phyloP scores from a whole-genome alignment of 2,113 vertebrate species.

The Oncorhynchus masou region DNA sequence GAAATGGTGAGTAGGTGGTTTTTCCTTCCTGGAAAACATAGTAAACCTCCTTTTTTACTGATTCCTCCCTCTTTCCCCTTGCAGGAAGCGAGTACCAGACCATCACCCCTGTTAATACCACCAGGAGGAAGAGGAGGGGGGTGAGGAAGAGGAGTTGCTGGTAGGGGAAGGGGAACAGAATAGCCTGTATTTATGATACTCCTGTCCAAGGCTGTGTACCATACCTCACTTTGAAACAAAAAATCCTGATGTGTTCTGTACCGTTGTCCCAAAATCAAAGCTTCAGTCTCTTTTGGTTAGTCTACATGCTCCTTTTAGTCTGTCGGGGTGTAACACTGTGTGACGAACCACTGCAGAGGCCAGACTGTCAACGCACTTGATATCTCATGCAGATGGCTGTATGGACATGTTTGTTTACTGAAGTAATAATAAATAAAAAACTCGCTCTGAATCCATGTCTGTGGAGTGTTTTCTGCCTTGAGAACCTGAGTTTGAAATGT shows the following conservation, averaged over 20 bases:
- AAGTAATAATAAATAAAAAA: conserved; percentile 20
- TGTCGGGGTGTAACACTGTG: no score
- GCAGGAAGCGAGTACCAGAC: conserved; percentile 93
- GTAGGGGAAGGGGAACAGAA: neutral
- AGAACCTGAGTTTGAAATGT: no score
- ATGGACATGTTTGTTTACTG: conserved; percentile 36
- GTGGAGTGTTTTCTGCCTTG: no score
- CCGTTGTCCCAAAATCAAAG: no score
- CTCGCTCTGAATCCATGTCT: no score
- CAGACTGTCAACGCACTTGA: no score
- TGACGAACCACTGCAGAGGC: no score
- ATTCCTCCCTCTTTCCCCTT: conserved; percentile 26
- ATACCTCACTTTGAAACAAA: neutral
- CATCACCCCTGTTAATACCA: conserved; percentile 89
- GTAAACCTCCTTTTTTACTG: neutral
- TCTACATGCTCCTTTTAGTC: no score
- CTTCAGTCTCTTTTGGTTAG: no score
- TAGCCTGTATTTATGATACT: conserved; percentile 6
- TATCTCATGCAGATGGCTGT: no score
- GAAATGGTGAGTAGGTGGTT: neutral
- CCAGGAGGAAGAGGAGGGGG: conserved; percentile 24
- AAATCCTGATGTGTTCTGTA: neutral
- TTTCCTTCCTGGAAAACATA: neutral
- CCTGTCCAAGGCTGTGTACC: neutral
- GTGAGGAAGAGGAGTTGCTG: neutral